These are phyloP conservation scores for Alectoris magna DNA, from an alignment of 2,797 vertebrate genomes.

Conservation along the genomic window DNA sequence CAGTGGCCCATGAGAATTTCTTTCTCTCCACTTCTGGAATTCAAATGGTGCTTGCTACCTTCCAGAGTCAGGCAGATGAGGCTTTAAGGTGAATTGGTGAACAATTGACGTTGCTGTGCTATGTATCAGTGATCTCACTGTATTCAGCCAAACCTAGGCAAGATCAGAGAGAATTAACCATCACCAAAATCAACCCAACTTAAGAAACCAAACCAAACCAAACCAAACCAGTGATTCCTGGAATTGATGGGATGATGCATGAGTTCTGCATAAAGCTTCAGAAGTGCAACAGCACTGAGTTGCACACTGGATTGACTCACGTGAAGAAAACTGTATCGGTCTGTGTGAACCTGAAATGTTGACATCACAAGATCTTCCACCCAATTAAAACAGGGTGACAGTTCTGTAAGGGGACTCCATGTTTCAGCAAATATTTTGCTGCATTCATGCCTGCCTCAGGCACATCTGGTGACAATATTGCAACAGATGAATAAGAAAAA, in stretches of 20 bases:
- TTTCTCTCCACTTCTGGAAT: not conserved
- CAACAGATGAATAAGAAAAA: not conserved
- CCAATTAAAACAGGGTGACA: not conserved
- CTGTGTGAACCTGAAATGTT: not conserved
- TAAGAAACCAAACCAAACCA: not conserved
- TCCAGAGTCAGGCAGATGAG: not conserved
- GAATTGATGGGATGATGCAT: not conserved
- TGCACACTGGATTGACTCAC: not conserved
- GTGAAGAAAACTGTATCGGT: not conserved
- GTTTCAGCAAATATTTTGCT: not conserved
- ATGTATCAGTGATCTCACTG: not conserved
- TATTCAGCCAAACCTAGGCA: not conserved
- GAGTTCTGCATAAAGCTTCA: not conserved
- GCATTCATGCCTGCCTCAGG: not conserved
- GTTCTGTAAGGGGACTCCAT: not conserved
- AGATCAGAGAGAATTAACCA: not conserved
- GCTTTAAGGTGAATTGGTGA: accelerated
- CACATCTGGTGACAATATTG: not conserved
- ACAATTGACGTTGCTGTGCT: not conserved
- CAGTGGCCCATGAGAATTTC: not conserved
- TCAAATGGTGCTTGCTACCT: not conserved
- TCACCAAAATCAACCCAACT: not conserved
- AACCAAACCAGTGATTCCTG: not conserved
- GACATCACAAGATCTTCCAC: not conserved
- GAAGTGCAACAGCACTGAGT: not conserved